These are phyloP conservation scores for Parus major DNA, from an alignment of 2,113 vertebrate species.

Conservation along the genomic window DNA sequence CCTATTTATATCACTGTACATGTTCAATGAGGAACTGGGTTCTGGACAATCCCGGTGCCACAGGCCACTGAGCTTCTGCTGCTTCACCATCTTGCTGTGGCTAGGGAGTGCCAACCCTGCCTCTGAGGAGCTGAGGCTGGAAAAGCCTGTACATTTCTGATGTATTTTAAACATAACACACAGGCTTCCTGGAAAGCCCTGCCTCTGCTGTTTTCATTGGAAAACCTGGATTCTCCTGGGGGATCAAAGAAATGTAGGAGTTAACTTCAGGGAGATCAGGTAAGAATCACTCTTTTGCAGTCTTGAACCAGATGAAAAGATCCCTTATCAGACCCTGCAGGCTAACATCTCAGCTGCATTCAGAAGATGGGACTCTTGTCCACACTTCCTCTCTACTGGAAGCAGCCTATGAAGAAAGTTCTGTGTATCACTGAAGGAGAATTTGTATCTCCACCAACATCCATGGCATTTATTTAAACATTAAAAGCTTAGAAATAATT, in stretches of 20 bases:
- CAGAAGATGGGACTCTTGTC: neutral
- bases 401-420: neutral
- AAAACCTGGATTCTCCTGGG: neutral
- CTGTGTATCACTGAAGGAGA: neutral
- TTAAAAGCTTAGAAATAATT: neutral
- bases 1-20: neutral
- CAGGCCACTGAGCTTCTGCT: neutral
- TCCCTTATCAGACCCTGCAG: neutral
- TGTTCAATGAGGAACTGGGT: neutral
- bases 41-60: neutral
- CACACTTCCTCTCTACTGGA: neutral
- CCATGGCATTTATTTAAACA: neutral
- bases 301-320: neutral
- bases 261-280: neutral
- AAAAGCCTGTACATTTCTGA: neutral
- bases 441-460: neutral
- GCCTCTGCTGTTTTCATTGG: neutral
- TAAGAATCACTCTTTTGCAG: neutral
- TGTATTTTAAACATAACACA: rapidly evolving
- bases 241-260: neutral
- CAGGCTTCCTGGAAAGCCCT: neutral
- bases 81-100: neutral
- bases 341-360: neutral
- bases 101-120: neutral
- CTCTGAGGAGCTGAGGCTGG: neutral